phyloP scores from a whole-genome alignment of 1,140 invertebrate genomes.

The Drosophila kohkoa region DNA sequence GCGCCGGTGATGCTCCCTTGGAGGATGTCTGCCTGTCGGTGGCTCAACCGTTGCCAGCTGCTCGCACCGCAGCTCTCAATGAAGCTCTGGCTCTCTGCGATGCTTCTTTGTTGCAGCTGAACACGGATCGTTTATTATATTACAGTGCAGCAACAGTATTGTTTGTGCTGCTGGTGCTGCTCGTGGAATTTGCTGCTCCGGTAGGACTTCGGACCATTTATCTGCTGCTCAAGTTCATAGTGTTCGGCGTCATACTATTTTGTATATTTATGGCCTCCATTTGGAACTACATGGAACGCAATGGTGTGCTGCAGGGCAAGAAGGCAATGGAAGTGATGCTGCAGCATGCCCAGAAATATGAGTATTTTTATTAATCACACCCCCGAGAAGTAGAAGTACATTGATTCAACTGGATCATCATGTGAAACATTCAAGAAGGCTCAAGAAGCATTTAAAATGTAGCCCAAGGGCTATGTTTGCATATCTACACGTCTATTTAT shows the following conservation, averaged over 20 bases:
- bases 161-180: constrained; percentile 80
- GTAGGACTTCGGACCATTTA: constrained; percentile 85
- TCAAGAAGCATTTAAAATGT: constrained; percentile 72
- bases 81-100: constrained; percentile 88
- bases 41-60: constrained; percentile 43
- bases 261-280: constrained; percentile 90
- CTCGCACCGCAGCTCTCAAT: constrained; percentile 85
- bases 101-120: constrained; percentile 86
- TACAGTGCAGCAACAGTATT: constrained; percentile 86
- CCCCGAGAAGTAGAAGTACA: constrained; percentile 71
- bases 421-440: constrained; percentile 25
- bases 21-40: constrained; percentile 13
- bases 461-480: constrained; percentile 12
- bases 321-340: constrained; percentile 87
- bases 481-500: constrained; percentile 22
- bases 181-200: constrained; percentile 81
- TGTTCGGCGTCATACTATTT: constrained; percentile 89
- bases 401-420: constrained; percentile 45
- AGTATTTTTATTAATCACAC: constrained; percentile 64
- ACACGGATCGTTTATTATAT: constrained; percentile 87
- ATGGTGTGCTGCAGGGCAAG: constrained; percentile 90
- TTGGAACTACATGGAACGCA: constrained; percentile 92
- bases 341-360: constrained; percentile 70
- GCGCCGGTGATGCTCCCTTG: neutral
- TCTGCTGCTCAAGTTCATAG: constrained; percentile 86